Percentiles rank a stretch among this genome's conserved stretches.
phyloP scores from a whole-genome alignment of 2,888 invertebrate genomes.

The Dicyrtomina minuta region DNA sequence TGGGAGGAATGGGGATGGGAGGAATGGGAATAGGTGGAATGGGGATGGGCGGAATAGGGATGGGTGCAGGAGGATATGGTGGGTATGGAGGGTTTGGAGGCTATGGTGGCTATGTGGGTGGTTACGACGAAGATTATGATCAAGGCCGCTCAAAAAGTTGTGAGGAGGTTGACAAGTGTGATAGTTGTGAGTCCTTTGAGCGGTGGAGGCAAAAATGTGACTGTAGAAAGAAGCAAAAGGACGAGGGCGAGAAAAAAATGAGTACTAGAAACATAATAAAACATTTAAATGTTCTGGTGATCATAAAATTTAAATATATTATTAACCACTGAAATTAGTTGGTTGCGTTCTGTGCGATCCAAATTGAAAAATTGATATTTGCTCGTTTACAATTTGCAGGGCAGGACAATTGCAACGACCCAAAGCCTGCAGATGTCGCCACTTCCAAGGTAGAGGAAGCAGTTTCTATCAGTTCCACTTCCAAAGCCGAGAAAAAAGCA shows the following conservation, averaged over 20 bases:
- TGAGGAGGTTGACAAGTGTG: background rate
- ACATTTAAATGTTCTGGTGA: too few relatives aligned
- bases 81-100: background rate
- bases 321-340: too few relatives aligned
- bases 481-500: background rate
- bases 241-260: too few relatives aligned
- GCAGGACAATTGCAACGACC: background rate
- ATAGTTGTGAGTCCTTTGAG: constrained; percentile 10
- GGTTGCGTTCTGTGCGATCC: background rate
- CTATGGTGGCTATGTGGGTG: constrained; percentile 7
- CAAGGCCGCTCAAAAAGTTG: background rate
- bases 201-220: constrained; percentile 8
- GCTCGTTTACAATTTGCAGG: background rate
- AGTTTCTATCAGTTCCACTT: constrained; percentile 8
- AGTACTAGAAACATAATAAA: too few relatives aligned
- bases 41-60: background rate
- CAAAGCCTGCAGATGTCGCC: constrained; percentile 7
- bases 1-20: background rate
- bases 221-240: background rate
- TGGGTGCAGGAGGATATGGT: background rate
- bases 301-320: too few relatives aligned
- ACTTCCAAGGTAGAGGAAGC: constrained; percentile 1
- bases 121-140: background rate
- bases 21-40: background rate
- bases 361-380: background rate